A percentile compares a stretch with the other conserved stretches of the same genome.
Conservation (phyloP, 30 jellyfish, hydroid and myxozoan species). For the Haliclystus octoradiatus region DNA sequence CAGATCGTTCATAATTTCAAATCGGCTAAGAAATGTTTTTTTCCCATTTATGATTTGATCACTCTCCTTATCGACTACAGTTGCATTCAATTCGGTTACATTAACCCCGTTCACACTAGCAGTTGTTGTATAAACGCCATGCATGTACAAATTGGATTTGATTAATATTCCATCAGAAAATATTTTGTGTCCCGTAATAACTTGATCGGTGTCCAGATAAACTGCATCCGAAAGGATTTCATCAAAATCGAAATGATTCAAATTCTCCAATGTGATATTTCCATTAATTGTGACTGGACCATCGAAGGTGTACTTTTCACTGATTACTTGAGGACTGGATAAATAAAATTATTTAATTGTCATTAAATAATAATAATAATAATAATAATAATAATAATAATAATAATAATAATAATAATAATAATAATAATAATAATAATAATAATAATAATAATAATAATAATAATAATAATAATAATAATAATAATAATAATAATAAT, state of each 20-base stretch:
- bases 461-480: no score
- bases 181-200: slow-evolving; percentile 20
- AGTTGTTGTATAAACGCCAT: neutral
- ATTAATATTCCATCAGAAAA: neutral
- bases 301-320: neutral
- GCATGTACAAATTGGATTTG: neutral
- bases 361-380: no score
- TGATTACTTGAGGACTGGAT: neutral
- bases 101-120: neutral
- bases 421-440: no score
- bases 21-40: neutral
- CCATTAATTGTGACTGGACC: neutral
- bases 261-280: neutral
- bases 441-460: no score
- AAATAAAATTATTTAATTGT: no score
- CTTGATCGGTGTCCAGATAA: slow-evolving; percentile 29
- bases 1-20: neutral
- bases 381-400: no score
- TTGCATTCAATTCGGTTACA: slow-evolving; percentile 1
- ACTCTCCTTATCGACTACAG: slow-evolving; percentile 8
- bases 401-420: no score
- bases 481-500: no score
- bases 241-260: neutral
- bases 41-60: slow-evolving; percentile 15
- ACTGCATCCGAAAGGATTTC: slow-evolving; percentile 3